Conservation (phyloP, 23 tunicate genomes). For the Diplosoma virens region DNA sequence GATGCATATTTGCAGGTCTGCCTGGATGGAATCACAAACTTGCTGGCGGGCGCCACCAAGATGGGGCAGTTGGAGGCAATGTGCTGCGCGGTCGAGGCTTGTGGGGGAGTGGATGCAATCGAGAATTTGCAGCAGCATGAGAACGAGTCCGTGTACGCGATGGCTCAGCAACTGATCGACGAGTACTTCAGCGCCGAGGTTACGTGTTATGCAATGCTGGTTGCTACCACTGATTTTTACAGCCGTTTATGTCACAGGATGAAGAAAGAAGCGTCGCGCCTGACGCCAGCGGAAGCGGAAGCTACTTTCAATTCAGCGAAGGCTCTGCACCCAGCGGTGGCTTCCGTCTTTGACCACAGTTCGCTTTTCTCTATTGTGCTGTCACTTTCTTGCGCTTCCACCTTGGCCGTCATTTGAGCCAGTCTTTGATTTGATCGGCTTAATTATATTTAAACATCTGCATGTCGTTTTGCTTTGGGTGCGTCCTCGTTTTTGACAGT, state of each 20-base stretch:
- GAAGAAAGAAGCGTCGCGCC: constrained; percentile 67
- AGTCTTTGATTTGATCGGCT: too few species aligned
- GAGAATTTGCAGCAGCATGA: constrained; percentile 86
- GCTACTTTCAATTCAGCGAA: constrained; percentile 54
- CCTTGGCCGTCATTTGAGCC: too few species aligned
- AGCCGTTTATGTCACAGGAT: constrained; percentile 39
- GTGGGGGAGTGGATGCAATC: constrained; percentile 79
- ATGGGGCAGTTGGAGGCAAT: constrained; percentile 55
- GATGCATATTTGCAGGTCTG: constrained; percentile 47
- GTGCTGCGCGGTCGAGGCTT: constrained; percentile 70
- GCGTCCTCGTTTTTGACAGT: too few species aligned
- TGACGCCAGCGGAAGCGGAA: background rate
- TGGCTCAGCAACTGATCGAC: constrained; percentile 79
- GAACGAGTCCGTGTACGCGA: constrained; percentile 79
- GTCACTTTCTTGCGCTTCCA: too few species aligned
- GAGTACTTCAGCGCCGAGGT: constrained; percentile 72
- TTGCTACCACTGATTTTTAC: background rate
- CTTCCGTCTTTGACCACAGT: too few species aligned
- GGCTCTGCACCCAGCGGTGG: too few species aligned
- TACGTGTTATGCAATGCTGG: too few species aligned
- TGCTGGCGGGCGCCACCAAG: constrained; percentile 63
- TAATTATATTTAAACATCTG: too few species aligned
- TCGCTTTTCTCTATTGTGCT: too few species aligned
- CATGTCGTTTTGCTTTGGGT: too few species aligned
- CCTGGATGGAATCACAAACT: constrained; percentile 64